Evolutionary conservation across 2,113 vertebrate species (phyloP).

Genomic region (Epinephelus cyanopodus): DNA sequence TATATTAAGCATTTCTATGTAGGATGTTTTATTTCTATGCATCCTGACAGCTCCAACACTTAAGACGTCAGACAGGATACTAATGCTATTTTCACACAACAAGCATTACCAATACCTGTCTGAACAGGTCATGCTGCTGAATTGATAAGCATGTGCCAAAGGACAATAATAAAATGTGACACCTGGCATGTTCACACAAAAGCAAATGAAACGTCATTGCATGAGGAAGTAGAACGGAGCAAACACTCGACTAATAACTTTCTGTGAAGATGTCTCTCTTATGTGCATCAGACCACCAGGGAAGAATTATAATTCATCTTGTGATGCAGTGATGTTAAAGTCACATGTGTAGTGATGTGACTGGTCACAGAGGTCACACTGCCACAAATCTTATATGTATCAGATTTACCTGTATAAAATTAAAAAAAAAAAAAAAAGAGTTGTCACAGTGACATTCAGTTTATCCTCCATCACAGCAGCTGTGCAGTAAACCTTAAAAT

Average conservation of each 20-base stretch:
- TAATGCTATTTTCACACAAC: constrained; percentile 26
- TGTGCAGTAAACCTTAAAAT: background rate
- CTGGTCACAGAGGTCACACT: background rate
- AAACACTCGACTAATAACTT: background rate
- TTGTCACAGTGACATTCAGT: no score
- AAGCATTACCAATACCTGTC: constrained; percentile 38
- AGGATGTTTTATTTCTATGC: constrained; percentile 5
- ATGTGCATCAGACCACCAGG: background rate
- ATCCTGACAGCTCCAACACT: constrained; percentile 16
- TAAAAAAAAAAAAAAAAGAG: background rate
- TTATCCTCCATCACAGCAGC: background rate
- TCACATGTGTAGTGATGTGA: background rate
- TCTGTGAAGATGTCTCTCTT: background rate
- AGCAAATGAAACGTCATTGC: constrained; percentile 3
- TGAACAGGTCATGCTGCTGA: constrained; percentile 35
- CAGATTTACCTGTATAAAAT: background rate
- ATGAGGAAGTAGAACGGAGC: background rate
- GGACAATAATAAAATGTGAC: constrained; percentile 14
- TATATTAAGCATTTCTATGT: background rate
- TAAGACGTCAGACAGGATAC: constrained; percentile 7
- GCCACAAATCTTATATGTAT: background rate
- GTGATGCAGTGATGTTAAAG: background rate
- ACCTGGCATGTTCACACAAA: constrained; percentile 12
- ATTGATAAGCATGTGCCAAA: constrained; percentile 1
- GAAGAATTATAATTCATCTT: background rate